A percentile compares a stretch with the other conserved stretches of the same genome.
These are phyloP conservation scores for Lepilemur septentrionalis DNA, from an alignment of 2,797 vertebrate genomes.

Conservation along the genomic window DNA sequence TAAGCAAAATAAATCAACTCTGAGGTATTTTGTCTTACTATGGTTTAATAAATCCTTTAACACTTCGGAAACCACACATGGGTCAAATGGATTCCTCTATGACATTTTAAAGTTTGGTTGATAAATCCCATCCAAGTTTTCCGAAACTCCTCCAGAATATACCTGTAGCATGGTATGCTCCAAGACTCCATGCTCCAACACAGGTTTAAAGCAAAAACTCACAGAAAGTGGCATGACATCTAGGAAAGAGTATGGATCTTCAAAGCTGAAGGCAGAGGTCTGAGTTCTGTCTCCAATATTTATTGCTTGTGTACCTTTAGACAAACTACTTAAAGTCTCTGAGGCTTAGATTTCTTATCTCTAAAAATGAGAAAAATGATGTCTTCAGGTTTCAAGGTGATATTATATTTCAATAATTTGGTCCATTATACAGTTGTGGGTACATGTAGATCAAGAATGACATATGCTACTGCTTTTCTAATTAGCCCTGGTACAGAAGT, in stretches of 20 bases:
- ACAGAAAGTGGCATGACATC: neutral
- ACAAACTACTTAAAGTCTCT: neutral
- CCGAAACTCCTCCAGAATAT: neutral
- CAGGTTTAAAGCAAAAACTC: neutral
- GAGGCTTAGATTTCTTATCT: neutral
- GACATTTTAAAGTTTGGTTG: neutral
- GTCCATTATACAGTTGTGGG: neutral
- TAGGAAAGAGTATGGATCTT: neutral
- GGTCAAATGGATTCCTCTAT: neutral
- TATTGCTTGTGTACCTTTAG: neutral
- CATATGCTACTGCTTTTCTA: neutral
- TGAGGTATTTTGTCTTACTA: neutral
- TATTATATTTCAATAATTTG: neutral
- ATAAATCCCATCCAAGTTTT: neutral
- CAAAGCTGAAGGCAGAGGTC: neutral
- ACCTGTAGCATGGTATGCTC: neutral
- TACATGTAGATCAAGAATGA: neutral
- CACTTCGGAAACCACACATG: neutral
- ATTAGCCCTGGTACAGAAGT: neutral
- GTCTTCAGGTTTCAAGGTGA: neutral
- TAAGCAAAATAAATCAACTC: neutral
- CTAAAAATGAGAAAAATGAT: constrained; percentile 34
- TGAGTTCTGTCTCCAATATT: neutral
- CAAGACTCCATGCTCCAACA: neutral
- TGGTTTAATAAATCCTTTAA: neutral